Conservation (phyloP, 2,113 vertebrate genomes). For the Stigmatopora argus region DNA sequence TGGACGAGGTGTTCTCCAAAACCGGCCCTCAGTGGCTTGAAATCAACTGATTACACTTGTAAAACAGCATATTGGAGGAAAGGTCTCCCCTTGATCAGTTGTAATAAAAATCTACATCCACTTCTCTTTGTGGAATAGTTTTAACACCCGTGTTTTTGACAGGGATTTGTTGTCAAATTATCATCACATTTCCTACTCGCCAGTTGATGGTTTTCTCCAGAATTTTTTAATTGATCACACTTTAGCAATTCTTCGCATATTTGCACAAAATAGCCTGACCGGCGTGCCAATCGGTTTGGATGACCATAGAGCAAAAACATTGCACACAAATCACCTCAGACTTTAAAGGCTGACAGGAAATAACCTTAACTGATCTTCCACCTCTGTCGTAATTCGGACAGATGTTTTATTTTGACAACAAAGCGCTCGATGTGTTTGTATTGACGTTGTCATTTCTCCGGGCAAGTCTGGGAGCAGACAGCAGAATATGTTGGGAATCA, state of each 20-base stretch:
- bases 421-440: constrained; percentile 50
- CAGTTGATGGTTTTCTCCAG: not conserved
- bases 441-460: constrained; percentile 64
- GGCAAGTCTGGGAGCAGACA: constrained; percentile 45
- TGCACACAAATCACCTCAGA: not conserved
- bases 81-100: too few species aligned
- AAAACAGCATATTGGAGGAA: too few species aligned
- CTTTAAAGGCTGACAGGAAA: constrained; percentile 3
- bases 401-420: constrained; percentile 52
- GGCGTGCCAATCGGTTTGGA: not conserved
- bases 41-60: too few species aligned
- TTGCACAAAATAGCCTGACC: not conserved
- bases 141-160: too few species aligned
- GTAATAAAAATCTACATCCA: too few species aligned
- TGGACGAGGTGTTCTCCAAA: too few species aligned
- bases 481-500: constrained; percentile 69
- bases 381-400: constrained; percentile 32
- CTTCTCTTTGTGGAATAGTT: too few species aligned
- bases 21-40: too few species aligned
- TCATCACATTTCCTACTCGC: not conserved
- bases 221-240: not conserved
- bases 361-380: constrained; percentile 5
- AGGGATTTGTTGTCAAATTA: not conserved
- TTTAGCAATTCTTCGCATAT: not conserved
- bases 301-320: not conserved